Evolutionary conservation across 2,797 vertebrate species (phyloP), one percentile per base, ranked within the genome.

Genomic region (Cossypha polioptera): DNA sequence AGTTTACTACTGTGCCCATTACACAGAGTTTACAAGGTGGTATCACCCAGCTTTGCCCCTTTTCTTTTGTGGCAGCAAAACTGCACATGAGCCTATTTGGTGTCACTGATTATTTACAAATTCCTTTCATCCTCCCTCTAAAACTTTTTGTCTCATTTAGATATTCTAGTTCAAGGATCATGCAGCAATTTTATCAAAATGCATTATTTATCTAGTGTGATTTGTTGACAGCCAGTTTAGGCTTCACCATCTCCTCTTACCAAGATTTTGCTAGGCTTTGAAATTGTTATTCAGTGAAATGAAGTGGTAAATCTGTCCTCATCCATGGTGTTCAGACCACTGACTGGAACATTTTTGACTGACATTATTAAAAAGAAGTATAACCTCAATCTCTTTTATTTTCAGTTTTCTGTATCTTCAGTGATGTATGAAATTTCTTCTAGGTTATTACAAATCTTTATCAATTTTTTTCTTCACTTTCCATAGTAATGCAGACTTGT

Each of bases 211-310:
- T 80, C 69, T 74, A 42, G 67, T 45, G 5, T 71, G 59, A 90
- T 88, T 91, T 89, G 63, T 90, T 95, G 85, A 92, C 86, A 92
- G 59, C 35, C 86, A 92, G 73, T 88, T 84, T 92, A 92, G 88
- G 76, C 86, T 90, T 95, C 48, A 65, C 78, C 54, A 59, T 94
- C 74, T 96, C 62, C 29, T 90, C 67, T 88, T 92, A 91, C 51
- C 65, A 74, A 93, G 81, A 94, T 85, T 96, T 92, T 94, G 65
- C 75, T 83, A 89, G 95, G 94, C 93, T 87, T 75, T 69, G 62
- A 95, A 95, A 95, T 92, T 95, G 94, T 96, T 97, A 95, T 93
- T 97, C 85, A 77, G 93, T 96, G 96, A 97, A 97, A 93, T 97
- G 97, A 96, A 90, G 94, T 96, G 96, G 93, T 96, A 95, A 98